Conservation (phyloP, 2,113 vertebrate genomes). For the Phasianus colchicus region DNA sequence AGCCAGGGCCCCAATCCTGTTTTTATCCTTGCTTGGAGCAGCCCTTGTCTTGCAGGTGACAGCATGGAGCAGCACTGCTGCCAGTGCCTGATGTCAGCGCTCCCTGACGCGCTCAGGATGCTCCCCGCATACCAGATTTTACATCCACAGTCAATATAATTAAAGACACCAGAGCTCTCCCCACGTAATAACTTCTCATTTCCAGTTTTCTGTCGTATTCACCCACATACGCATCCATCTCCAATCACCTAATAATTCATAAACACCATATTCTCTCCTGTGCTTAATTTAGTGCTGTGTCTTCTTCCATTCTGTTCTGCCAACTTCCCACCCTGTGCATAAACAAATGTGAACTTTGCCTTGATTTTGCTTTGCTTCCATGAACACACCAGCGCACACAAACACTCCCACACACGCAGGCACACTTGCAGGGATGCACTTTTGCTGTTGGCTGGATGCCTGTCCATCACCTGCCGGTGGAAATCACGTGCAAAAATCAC, state of each 20-base stretch:
- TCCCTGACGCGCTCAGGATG: not conserved
- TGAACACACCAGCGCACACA: not conserved
- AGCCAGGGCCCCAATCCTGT: not conserved
- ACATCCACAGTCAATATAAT: not conserved
- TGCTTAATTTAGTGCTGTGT: not conserved
- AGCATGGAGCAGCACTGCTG: not conserved
- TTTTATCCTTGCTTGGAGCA: not conserved
- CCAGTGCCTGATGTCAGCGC: not conserved
- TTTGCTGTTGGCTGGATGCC: not conserved
- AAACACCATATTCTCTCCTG: not conserved
- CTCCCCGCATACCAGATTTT: not conserved
- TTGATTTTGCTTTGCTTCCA: not conserved
- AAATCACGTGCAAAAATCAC: not conserved
- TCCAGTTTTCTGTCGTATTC: conserved; percentile 21
- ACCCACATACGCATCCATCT: not conserved
- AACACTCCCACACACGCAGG: not conserved
- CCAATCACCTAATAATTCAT: not conserved
- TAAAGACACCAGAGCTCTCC: not conserved
- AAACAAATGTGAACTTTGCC: not conserved
- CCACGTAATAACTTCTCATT: not conserved
- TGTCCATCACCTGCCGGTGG: not conserved
- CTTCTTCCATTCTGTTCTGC: not conserved
- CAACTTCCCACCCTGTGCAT: not conserved
- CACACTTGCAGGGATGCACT: not conserved
- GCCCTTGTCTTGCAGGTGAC: not conserved